A percentile compares a stretch with the other conserved stretches of the same genome.
Conservation (phyloP, 2,797 vertebrate species). For the Lates japonicus region DNA sequence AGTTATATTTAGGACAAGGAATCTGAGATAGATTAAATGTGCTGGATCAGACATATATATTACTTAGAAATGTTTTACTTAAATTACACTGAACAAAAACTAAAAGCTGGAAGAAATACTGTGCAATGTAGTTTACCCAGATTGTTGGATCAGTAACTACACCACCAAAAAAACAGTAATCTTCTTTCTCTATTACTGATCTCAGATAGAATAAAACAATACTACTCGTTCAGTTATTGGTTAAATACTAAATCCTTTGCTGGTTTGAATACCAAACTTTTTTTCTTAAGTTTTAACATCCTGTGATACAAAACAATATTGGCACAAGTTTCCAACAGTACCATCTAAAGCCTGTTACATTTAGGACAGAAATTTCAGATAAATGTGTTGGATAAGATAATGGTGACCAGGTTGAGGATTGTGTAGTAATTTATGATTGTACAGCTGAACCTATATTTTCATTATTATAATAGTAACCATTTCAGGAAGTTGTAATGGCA, state of each 20-base stretch:
- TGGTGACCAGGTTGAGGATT: slow-evolving; percentile 69
- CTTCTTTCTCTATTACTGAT: not conserved
- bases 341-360: not conserved
- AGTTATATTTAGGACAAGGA: slow-evolving; percentile 6
- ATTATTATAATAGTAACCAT: slow-evolving; percentile 42
- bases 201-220: not conserved
- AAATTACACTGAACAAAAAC: not conserved
- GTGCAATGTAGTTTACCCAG: not conserved
- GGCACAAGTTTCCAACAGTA: not conserved
- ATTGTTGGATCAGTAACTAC: not conserved
- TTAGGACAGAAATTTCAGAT: not conserved
- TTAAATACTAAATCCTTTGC: not conserved
- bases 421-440: slow-evolving; percentile 72
- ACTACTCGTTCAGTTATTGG: not conserved
- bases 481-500: slow-evolving; percentile 42
- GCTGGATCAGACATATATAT: slow-evolving; percentile 32
- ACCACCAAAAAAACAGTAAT: not conserved
- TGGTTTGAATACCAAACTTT: not conserved
- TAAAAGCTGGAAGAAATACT: not conserved
- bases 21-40: slow-evolving; percentile 15
- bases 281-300: not conserved
- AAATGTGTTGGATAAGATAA: not conserved
- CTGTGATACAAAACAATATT: not conserved
- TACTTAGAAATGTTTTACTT: not conserved
- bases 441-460: slow-evolving; percentile 65